phyloP scores from a whole-genome alignment of 2,888 invertebrate genomes.

The Monochamus alternatus region DNA sequence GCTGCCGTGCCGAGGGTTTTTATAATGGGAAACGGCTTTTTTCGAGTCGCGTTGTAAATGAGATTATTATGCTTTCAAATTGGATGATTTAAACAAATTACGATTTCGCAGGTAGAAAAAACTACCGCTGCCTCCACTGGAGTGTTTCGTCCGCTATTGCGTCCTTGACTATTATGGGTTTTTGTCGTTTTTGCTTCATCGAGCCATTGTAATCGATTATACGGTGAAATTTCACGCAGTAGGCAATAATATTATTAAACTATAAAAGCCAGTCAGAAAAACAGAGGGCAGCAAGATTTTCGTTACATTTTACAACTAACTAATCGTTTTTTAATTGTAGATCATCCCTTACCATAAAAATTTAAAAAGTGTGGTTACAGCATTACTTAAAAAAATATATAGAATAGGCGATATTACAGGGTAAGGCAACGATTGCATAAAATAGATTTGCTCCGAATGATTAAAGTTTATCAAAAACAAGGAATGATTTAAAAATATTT shows the following conservation, averaged over 20 bases:
- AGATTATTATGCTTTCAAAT: slow-evolving; percentile 32
- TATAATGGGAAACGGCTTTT: slow-evolving; percentile 21
- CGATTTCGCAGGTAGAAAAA: slow-evolving; percentile 18
- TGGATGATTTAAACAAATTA: slow-evolving; percentile 31
- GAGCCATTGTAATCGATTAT: slow-evolving; percentile 6
- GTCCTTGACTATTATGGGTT: slow-evolving; percentile 24
- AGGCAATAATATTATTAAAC: background rate
- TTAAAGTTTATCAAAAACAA: too few relatives aligned
- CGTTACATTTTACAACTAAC: too few relatives aligned
- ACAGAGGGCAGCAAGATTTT: too few relatives aligned
- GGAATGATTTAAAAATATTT: too few relatives aligned
- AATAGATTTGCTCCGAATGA: too few relatives aligned
- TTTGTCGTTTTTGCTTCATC: slow-evolving; percentile 28
- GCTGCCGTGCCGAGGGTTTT: slow-evolving; percentile 13
- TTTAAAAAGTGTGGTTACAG: too few relatives aligned
- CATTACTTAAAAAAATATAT: too few relatives aligned
- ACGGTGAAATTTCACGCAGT: slow-evolving; percentile 6
- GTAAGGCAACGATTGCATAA: too few relatives aligned
- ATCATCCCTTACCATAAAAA: background rate
- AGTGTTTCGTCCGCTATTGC: slow-evolving; percentile 12
- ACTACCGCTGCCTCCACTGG: slow-evolving; percentile 8
- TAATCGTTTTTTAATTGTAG: background rate
- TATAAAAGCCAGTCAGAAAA: too few relatives aligned
- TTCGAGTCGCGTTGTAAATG: slow-evolving; percentile 28
- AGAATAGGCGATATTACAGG: too few relatives aligned